phyloP scores from a whole-genome alignment of 1,140 invertebrate genomes.

The Musca vetustissima region DNA sequence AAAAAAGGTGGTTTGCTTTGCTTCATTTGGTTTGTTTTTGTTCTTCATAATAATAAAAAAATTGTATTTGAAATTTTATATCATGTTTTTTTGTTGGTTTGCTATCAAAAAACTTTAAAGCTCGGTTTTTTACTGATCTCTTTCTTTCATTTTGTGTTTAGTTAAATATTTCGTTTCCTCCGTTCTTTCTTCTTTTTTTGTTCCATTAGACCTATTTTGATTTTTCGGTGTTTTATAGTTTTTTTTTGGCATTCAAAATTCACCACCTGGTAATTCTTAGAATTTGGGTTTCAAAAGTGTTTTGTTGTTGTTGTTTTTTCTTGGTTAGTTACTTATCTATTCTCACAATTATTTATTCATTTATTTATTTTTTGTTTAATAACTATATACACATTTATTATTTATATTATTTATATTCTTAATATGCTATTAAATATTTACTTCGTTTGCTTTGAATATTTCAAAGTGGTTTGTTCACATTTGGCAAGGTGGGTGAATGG shows the following conservation, averaged over 20 bases:
- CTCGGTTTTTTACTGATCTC: conserved; percentile 1
- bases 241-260: too few species aligned
- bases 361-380: too few species aligned
- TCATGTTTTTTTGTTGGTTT: neutral
- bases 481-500: too few species aligned
- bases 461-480: neutral
- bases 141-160: neutral
- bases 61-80: neutral
- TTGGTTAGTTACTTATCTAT: too few species aligned
- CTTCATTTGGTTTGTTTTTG: neutral
- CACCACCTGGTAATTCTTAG: too few species aligned
- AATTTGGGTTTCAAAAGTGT: too few species aligned
- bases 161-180: neutral
- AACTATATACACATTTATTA: conserved; percentile 3
- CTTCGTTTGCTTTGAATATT: neutral
- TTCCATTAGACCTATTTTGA: conserved; percentile 28
- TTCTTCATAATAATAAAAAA: neutral
- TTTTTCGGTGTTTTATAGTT: conserved; percentile 11
- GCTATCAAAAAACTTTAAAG: conserved; percentile 20
- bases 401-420: neutral
- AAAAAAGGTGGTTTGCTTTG: neutral
- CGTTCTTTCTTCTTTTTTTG: neutral
- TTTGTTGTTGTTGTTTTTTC: neutral
- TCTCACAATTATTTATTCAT: conserved; percentile 4
- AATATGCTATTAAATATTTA: neutral